These are phyloP conservation scores for Crotalus horridus DNA, from an alignment of 2,113 vertebrate species.

Conservation along the genomic window DNA sequence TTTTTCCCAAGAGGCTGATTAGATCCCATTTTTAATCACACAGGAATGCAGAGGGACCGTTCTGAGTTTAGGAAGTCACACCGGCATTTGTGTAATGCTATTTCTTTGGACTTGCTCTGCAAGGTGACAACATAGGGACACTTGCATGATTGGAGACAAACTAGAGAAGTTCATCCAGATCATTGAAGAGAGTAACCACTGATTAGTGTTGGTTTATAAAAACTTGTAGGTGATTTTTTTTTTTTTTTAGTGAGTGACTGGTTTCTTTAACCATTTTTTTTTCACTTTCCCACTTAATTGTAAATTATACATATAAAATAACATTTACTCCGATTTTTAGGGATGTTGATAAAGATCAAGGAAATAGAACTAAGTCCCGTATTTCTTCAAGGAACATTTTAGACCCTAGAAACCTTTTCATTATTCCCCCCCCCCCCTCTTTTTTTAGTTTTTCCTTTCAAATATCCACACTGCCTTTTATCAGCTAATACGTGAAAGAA, in stretches of 20 bases:
- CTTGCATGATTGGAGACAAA: conserved; percentile 16
- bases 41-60: neutral
- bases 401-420: conserved; percentile 43
- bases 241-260: conserved; percentile 42
- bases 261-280: conserved; percentile 46
- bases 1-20: neutral
- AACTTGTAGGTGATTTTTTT: conserved; percentile 26
- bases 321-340: conserved; percentile 57
- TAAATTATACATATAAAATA: conserved; percentile 53
- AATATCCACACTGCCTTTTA: conserved; percentile 55
- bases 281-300: conserved; percentile 40
- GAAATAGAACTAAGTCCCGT: conserved; percentile 55
- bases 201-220: conserved; percentile 30
- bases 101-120: neutral
- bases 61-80: neutral
- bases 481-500: conserved; percentile 70
- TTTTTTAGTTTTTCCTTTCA: neutral
- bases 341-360: conserved; percentile 46
- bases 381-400: conserved; percentile 49
- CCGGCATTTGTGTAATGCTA: neutral
- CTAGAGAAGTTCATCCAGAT: neutral
- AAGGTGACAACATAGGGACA: neutral
- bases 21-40: neutral
- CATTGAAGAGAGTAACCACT: conserved; percentile 13
- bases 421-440: conserved; percentile 60